phyloP scores from a whole-genome alignment of 1,140 invertebrate species.

The Aphidius ervi region DNA sequence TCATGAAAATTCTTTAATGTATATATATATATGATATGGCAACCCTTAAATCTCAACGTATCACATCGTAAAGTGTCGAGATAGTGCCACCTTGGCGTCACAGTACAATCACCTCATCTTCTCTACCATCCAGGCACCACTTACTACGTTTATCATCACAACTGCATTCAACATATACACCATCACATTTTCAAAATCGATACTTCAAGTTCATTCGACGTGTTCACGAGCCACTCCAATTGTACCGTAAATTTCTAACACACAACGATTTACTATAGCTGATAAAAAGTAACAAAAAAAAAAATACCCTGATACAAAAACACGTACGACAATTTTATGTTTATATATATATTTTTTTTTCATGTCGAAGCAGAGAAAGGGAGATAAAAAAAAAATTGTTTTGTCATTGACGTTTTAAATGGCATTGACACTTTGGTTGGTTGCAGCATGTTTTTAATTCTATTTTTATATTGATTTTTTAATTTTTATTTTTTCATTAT shows the following conservation, averaged over 20 bases:
- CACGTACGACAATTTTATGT: too few species aligned
- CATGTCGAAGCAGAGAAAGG: too few species aligned
- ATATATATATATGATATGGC: background rate
- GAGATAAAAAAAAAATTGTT: too few species aligned
- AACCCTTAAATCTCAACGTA: constrained; percentile 21
- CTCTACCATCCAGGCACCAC: too few species aligned
- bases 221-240: constrained; percentile 11
- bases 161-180: background rate
- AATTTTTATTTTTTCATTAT: too few species aligned
- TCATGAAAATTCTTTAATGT: background rate
- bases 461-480: too few species aligned
- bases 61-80: constrained; percentile 21
- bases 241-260: constrained; percentile 14
- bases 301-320: too few species aligned
- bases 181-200: constrained; percentile 5
- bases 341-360: too few species aligned
- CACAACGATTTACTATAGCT: constrained; percentile 6
- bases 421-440: too few species aligned
- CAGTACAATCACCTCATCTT: background rate
- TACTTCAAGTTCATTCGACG: constrained; percentile 15
- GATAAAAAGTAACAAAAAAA: too few species aligned
- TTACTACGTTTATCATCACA: constrained; percentile 10
- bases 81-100: constrained; percentile 13
- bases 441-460: too few species aligned
- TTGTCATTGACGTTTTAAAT: too few species aligned